phyloP scores from a whole-genome alignment of 1,140 invertebrate species.

The Cheumatopsyche charites region DNA sequence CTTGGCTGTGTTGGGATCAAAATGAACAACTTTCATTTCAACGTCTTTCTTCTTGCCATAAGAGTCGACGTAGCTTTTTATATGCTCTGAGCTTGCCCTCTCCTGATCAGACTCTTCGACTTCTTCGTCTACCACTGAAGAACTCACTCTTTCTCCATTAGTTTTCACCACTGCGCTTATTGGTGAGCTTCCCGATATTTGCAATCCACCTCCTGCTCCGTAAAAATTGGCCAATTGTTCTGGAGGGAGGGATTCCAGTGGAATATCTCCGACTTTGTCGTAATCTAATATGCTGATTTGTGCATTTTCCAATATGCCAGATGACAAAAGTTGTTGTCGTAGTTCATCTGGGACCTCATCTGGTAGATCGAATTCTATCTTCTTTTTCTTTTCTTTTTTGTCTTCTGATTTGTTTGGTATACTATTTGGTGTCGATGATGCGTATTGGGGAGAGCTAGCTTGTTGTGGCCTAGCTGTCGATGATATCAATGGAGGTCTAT shows the following conservation, averaged over 20 bases:
- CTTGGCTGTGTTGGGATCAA: slow-evolving; percentile 74
- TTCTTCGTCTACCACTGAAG: slow-evolving; percentile 52
- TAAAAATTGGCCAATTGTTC: slow-evolving; percentile 85
- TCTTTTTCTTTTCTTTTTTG: slow-evolving; percentile 62
- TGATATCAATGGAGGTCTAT: slow-evolving; percentile 48
- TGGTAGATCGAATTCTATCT: slow-evolving; percentile 69
- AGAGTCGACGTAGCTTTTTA: slow-evolving; percentile 55
- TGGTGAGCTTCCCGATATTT: slow-evolving; percentile 72
- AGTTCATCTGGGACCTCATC: slow-evolving; percentile 87
- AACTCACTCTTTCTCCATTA: slow-evolving; percentile 62
- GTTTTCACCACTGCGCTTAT: slow-evolving; percentile 68
- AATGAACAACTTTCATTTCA: slow-evolving; percentile 84
- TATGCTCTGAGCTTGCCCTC: slow-evolving; percentile 56
- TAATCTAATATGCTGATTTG: slow-evolving; percentile 86
- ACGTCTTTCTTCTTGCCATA: slow-evolving; percentile 65
- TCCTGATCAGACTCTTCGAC: slow-evolving; percentile 59
- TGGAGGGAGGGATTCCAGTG: slow-evolving; percentile 81
- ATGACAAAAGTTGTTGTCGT: slow-evolving; percentile 79
- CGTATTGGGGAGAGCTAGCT: slow-evolving; percentile 51
- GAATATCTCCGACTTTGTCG: slow-evolving; percentile 86
- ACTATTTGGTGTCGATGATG: slow-evolving; percentile 55
- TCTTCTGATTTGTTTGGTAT: slow-evolving; percentile 56
- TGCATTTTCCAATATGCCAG: slow-evolving; percentile 83
- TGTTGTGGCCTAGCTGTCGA: slow-evolving; percentile 58
- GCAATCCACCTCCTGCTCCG: slow-evolving; percentile 73